These are phyloP conservation scores for Thalassophryne amazonica DNA, from an alignment of 2,797 vertebrate species.

Conservation along the genomic window DNA sequence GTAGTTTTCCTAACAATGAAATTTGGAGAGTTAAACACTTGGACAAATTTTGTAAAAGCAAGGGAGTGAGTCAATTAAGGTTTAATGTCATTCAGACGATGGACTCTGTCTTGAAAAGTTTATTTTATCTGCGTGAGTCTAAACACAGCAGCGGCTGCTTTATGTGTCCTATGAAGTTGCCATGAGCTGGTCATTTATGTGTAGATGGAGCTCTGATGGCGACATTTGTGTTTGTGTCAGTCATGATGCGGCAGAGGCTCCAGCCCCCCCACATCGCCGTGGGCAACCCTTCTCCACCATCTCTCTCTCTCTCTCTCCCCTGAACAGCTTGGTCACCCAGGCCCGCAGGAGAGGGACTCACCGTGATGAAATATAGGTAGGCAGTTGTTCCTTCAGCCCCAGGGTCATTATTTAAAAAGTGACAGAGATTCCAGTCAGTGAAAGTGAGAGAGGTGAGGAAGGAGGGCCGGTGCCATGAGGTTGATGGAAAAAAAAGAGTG, in stretches of 20 bases:
- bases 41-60: too few species aligned
- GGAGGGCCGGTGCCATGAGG: slow-evolving; percentile 17
- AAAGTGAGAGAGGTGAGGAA: slow-evolving; percentile 65
- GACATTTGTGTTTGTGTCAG: slow-evolving; percentile 86
- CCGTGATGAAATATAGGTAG: slow-evolving; percentile 86
- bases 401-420: slow-evolving; percentile 95
- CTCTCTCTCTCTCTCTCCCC: slow-evolving; percentile 58
- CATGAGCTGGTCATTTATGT: slow-evolving; percentile 74
- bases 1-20: too few species aligned
- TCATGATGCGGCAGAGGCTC: slow-evolving; percentile 68
- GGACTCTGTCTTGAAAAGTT: slow-evolving; percentile 10
- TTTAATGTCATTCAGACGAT: too few species aligned
- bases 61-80: too few species aligned
- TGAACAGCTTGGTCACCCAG: slow-evolving; percentile 56
- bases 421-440: slow-evolving; percentile 75
- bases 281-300: slow-evolving; percentile 70
- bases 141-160: slow-evolving; percentile 21
- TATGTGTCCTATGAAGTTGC: slow-evolving; percentile 66
- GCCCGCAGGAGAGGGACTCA: slow-evolving; percentile 73
- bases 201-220: slow-evolving; percentile 77
- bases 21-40: too few species aligned
- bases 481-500: slow-evolving; percentile 18
- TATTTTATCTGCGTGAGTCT: slow-evolving; percentile 20
- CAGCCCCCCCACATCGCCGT: slow-evolving; percentile 62
- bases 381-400: slow-evolving; percentile 85